A percentile compares a stretch with the other conserved stretches of the same genome.
Conservation (phyloP, 2,888 invertebrate genomes). For the Tipula unca region DNA sequence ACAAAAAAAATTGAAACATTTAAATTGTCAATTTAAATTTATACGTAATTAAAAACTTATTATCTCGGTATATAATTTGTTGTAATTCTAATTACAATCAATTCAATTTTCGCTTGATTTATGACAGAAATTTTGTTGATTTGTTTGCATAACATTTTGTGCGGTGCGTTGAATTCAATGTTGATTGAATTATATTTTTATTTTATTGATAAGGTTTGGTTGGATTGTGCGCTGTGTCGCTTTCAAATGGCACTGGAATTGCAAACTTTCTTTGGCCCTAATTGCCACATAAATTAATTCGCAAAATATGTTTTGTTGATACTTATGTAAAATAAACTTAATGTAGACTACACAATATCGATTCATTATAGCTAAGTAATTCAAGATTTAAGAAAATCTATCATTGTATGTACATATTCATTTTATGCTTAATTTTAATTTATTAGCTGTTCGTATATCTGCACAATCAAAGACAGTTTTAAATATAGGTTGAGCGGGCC, state of each 20-base stretch:
- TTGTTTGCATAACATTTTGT: neutral
- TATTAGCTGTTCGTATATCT: too few species aligned
- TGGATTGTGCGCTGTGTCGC: neutral
- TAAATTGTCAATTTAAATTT: neutral
- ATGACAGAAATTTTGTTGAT: neutral
- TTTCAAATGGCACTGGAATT: neutral
- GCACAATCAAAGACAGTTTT: too few species aligned
- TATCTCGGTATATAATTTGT: neutral
- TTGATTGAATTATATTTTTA: neutral
- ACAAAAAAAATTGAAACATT: neutral
- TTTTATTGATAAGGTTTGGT: neutral
- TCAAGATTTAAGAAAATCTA: too few species aligned
- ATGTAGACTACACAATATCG: too few species aligned
- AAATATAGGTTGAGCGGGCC: too few species aligned
- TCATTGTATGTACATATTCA: too few species aligned
- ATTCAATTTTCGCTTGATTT: neutral
- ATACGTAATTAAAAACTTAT: neutral
- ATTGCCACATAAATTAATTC: too few species aligned
- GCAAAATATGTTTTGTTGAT: too few species aligned
- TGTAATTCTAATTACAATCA: neutral
- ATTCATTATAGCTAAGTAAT: too few species aligned
- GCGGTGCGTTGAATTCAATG: neutral
- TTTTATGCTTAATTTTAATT: too few species aligned
- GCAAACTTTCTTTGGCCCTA: too few species aligned
- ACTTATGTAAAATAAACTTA: too few species aligned